Conservation (phyloP, 2,888 invertebrate genomes). For the Dasypogon diadema region DNA sequence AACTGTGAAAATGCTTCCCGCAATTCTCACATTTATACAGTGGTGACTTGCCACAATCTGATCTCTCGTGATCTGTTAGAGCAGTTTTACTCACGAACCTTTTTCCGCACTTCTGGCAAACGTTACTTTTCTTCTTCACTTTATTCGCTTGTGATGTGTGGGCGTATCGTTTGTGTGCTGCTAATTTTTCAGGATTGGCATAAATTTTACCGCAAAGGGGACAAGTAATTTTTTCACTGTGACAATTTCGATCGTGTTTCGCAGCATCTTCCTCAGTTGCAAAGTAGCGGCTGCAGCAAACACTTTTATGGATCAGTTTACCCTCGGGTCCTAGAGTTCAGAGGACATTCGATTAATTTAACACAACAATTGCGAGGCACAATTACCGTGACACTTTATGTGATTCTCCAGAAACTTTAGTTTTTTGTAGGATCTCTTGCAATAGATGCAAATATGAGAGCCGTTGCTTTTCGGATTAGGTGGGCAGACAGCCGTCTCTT, state of each 20-base stretch:
- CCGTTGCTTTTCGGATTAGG: conserved; percentile 38
- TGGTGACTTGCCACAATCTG: conserved; percentile 68
- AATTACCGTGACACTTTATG: conserved; percentile 63
- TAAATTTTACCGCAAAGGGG: conserved; percentile 69
- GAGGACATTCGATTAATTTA: too few relatives aligned
- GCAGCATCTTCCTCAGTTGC: conserved; percentile 66
- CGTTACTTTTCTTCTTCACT: conserved; percentile 62
- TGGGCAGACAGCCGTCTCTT: conserved; percentile 58
- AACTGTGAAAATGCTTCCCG: conserved; percentile 67
- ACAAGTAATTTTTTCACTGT: conserved; percentile 68
- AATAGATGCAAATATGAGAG: conserved; percentile 64
- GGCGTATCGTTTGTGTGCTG: conserved; percentile 65
- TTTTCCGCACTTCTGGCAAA: conserved; percentile 67
- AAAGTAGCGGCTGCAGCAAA: conserved; percentile 68
- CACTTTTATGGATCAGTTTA: conserved; percentile 66
- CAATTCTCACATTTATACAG: conserved; percentile 67
- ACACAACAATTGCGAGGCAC: too few relatives aligned
- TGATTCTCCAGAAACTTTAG: conserved; percentile 63
- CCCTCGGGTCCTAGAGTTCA: conserved; percentile 61
- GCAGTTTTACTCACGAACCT: conserved; percentile 67
- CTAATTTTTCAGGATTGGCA: conserved; percentile 67
- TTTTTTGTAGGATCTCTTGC: conserved; percentile 64
- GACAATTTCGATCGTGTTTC: conserved; percentile 66
- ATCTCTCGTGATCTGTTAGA: conserved; percentile 68
- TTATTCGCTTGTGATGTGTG: conserved; percentile 59